A percentile compares a stretch with the other conserved stretches of the same genome.
These are phyloP conservation scores for Chiroxiphia lanceolata DNA, from an alignment of 2,797 vertebrate species.

Conservation along the genomic window DNA sequence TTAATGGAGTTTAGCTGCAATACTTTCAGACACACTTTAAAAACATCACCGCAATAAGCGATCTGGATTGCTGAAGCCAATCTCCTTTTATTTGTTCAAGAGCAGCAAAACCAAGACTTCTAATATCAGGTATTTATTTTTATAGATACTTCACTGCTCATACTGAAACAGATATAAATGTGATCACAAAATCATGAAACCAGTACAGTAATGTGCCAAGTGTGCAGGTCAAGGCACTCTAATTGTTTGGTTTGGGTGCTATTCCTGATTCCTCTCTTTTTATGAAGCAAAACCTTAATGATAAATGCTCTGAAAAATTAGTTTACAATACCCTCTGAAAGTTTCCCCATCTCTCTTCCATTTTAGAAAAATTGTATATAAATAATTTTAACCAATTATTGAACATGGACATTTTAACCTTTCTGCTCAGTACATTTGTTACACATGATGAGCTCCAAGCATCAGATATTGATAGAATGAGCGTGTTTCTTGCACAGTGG, in stretches of 20 bases:
- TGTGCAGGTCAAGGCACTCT: background rate
- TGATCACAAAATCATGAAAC: background rate
- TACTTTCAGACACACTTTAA: background rate
- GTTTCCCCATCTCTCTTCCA: background rate
- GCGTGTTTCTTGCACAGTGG: conserved; percentile 98
- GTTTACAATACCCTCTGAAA: background rate
- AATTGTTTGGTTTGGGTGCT: background rate
- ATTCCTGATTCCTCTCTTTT: background rate
- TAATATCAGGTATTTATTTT: background rate
- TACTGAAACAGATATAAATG: background rate
- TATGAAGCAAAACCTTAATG: background rate
- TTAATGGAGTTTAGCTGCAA: background rate
- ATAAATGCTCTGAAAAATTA: background rate
- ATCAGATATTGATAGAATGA: conserved; percentile 90
- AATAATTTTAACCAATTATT: conserved; percentile 8
- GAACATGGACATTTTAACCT: conserved; percentile 50
- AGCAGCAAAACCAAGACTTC: background rate
- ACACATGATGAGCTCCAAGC: background rate
- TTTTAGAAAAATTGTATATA: background rate
- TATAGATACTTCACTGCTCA: background rate
- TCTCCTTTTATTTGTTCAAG: background rate
- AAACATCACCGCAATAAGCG: background rate
- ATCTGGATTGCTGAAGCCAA: background rate
- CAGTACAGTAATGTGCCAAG: background rate
- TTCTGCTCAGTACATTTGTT: conserved; percentile 36